phyloP scores from a whole-genome alignment of 2,797 vertebrate species.

The Iguana delicatissima region DNA sequence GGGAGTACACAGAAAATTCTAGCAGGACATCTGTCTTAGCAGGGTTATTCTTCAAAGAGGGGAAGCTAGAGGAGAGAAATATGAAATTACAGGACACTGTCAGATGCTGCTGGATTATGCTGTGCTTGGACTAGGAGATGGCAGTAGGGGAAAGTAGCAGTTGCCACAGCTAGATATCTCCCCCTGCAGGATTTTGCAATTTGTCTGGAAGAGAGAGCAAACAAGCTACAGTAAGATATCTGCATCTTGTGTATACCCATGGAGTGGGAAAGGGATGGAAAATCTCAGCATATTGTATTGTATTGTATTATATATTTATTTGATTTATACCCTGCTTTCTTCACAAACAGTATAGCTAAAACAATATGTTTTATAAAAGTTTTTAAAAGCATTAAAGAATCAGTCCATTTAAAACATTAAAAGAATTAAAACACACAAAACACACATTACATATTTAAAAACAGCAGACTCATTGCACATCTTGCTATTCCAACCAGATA shows the following conservation, averaged over 20 bases:
- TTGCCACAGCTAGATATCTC: constrained; percentile 4
- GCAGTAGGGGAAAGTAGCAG: not conserved
- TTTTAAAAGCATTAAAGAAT: no score
- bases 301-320: no score
- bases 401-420: no score
- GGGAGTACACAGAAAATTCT: not conserved
- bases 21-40: not conserved
- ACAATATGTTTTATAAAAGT: no score
- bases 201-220: not conserved
- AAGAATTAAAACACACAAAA: no score
- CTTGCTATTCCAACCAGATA: no score
- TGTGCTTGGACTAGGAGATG: not conserved
- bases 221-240: not conserved
- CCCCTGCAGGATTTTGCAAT: constrained; percentile 4
- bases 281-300: not conserved
- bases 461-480: no score
- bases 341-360: no score
- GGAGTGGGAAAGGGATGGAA: not conserved
- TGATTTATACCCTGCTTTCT: no score
- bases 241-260: not conserved
- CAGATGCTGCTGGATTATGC: not conserved
- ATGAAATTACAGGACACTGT: not conserved
- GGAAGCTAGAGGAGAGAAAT: not conserved
- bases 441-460: no score
- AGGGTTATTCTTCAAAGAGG: not conserved